Base-by-base conservation (phyloP, 2,113 vertebrate genomes). In the Strigops habroptila region DNA sequence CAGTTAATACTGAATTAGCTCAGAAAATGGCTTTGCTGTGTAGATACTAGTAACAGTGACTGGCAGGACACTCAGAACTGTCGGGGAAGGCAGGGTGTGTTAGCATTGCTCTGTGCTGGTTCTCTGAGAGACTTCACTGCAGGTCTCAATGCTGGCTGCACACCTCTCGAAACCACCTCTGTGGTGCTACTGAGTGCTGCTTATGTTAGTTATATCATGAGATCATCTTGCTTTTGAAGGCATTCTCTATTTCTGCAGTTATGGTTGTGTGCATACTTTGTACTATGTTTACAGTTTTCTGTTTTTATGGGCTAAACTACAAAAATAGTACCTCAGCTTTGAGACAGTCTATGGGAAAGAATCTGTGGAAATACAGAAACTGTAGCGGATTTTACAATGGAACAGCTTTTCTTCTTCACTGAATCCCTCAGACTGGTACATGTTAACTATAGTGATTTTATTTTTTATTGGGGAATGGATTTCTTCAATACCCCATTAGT, bases 1-100 rank as follows among this genome's bases (percentile, higher is more conserved):
- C 0, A 1, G 64, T 6, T 18, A 33, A 41, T 14, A 23, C 37
- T 18, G 4, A 33, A 19, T 41, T 28, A 7, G 27, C 24, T 67
- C 59, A 77, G 76, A 44, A 81, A 73, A 63, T 14, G 7, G 11
- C 52, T 68, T 57, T 62, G 9, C 76, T 71, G 14, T 18, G 33
- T 51, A 27, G 51, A 35, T 35, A 5, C 18, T 18, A 46, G 24
- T 4, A 19, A 28, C 0, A 1, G 59, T 6, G 43, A 10, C 4
- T 31, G 24, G 27, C 28, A 67, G 75, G 60, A 24, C 1, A 0
- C 31, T 67, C 16, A 11, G 80, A 37, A 19, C 12, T 14, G 14
- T 4, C 27, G 74, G 12, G 35, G 31, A 65, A 71, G 35, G 75
- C 35, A 33, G 24, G 23, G 14, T 73, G 44, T 17, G 11, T n/a